Conservation (phyloP, 1,140 invertebrate species). For the Aphaenogaster floridana region DNA sequence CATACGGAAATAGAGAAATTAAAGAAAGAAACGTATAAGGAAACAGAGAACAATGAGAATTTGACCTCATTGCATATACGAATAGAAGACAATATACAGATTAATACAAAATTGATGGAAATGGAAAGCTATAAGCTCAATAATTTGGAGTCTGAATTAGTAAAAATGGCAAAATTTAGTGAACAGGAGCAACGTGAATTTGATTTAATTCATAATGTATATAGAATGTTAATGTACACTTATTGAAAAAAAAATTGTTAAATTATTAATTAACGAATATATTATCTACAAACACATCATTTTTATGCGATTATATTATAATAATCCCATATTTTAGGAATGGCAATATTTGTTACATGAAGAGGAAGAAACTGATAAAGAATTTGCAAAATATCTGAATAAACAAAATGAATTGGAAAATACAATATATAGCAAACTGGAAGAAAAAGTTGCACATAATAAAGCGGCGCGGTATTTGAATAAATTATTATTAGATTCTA, state of each 20-base stretch:
- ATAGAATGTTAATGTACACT: slow-evolving; percentile 51
- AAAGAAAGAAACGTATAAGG: slow-evolving; percentile 87
- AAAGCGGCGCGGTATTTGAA: slow-evolving; percentile 87
- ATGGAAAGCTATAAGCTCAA: slow-evolving; percentile 78
- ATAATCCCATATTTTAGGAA: slow-evolving; percentile 73
- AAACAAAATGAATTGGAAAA: slow-evolving; percentile 89
- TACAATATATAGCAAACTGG: slow-evolving; percentile 88
- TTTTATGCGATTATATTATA: neutral
- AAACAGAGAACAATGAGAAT: slow-evolving; percentile 90
- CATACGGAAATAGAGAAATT: slow-evolving; percentile 87
- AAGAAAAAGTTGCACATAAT: slow-evolving; percentile 90
- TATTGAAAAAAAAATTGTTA: slow-evolving; percentile 21
- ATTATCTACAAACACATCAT: slow-evolving; percentile 6
- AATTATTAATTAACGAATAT: slow-evolving; percentile 24
- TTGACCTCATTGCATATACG: slow-evolving; percentile 88
- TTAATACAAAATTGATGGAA: slow-evolving; percentile 74
- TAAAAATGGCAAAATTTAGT: slow-evolving; percentile 87
- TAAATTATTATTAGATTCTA: slow-evolving; percentile 85
- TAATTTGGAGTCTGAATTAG: slow-evolving; percentile 86
- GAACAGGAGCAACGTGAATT: slow-evolving; percentile 89
- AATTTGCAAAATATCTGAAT: slow-evolving; percentile 87
- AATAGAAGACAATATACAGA: slow-evolving; percentile 87
- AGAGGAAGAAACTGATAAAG: slow-evolving; percentile 84
- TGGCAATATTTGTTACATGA: slow-evolving; percentile 77
- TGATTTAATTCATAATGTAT: slow-evolving; percentile 78